Evolutionary conservation across 2,888 invertebrate species (phyloP), one percentile per base, ranked within the genome.

Genomic region (Ophonus ardosiacus): DNA sequence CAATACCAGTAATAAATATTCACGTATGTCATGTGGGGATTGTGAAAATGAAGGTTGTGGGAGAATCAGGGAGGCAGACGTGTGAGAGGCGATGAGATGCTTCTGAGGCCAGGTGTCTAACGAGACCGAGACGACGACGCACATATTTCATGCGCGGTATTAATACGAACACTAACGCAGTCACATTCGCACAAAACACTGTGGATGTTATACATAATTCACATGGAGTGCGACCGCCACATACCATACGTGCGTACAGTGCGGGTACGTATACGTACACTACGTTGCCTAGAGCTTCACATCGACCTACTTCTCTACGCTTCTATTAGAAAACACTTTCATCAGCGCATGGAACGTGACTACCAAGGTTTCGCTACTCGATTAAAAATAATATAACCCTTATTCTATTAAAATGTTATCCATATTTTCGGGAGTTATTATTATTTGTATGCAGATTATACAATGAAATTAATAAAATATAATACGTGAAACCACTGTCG

Each of bases 181-280:
- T 78, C 78, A 78, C 78, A 78, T 78, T 21, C 78, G 78, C 56
- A 78, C 78, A 78, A 78, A 78, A 78, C 78, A 78, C 57, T 43
- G 57, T 57, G 15, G 78, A 78, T 78, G 61, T 59, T 80, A 80
- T 80, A 80, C 80, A 80, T 80, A 80, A 80, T 80, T 80, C 61
- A 78, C 78, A 56, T 78, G 78, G 68, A 31, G 68, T 31, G 24
- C 63, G 18, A 21, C 63, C 68, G 68, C 68, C 31, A 68, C 24
- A 68, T 68, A 38, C 68, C 68, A 68, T 21, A 63, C 63, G 63
- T 63, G 63, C 63, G 63, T 63, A 51, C 31, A 6, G 5, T 31
- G 6, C 5, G 31, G 31, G 31, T 31, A 31, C 59, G 17, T 61
- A 61, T 8, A 17, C 63, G 63, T 68, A 15, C 24, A 8, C 24